phyloP scores from a whole-genome alignment of 2,113 vertebrate genomes.

The Apistogramma diplotaenia region DNA sequence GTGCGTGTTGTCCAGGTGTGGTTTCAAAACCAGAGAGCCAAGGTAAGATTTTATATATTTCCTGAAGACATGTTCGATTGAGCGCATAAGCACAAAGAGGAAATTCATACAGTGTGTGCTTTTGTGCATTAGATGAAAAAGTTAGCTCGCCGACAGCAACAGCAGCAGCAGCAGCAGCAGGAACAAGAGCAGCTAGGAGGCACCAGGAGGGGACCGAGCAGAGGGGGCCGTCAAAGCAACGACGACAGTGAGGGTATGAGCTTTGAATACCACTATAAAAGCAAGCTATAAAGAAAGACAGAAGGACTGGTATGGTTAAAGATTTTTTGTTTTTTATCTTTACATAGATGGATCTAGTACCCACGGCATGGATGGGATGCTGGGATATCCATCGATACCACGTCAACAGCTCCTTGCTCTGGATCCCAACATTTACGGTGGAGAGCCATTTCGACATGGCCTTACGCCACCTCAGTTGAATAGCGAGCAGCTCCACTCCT shows the following conservation, averaged over 20 bases:
- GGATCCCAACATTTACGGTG: slow-evolving; percentile 84
- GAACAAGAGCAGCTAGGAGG: slow-evolving; percentile 83
- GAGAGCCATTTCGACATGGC: slow-evolving; percentile 84
- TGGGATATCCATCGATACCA: slow-evolving; percentile 82
- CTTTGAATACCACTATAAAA: not conserved
- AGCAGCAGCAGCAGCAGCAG: slow-evolving; percentile 87
- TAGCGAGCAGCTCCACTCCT: slow-evolving; percentile 84
- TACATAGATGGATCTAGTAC: slow-evolving; percentile 80
- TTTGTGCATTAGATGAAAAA: slow-evolving; percentile 86
- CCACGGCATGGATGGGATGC: slow-evolving; percentile 84
- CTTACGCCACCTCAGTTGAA: slow-evolving; percentile 86
- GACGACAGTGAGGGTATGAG: slow-evolving; percentile 87
- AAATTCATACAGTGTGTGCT: not conserved
- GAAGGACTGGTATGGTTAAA: not conserved
- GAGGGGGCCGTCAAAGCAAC: slow-evolving; percentile 84
- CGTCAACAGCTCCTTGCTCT: slow-evolving; percentile 84
- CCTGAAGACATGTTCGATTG: not conserved
- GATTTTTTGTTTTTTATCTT: not conserved
- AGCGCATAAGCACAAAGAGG: not conserved
- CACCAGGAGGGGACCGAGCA: slow-evolving; percentile 75
- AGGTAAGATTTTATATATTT: slow-evolving; percentile 72
- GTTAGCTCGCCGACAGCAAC: slow-evolving; percentile 84
- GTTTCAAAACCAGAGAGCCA: slow-evolving; percentile 93
- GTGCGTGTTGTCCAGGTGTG: slow-evolving; percentile 90
- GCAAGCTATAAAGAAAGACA: not conserved